Evolutionary conservation across 2,113 vertebrate genomes (phyloP).

Genomic region (Notarius lentiginosus): DNA sequence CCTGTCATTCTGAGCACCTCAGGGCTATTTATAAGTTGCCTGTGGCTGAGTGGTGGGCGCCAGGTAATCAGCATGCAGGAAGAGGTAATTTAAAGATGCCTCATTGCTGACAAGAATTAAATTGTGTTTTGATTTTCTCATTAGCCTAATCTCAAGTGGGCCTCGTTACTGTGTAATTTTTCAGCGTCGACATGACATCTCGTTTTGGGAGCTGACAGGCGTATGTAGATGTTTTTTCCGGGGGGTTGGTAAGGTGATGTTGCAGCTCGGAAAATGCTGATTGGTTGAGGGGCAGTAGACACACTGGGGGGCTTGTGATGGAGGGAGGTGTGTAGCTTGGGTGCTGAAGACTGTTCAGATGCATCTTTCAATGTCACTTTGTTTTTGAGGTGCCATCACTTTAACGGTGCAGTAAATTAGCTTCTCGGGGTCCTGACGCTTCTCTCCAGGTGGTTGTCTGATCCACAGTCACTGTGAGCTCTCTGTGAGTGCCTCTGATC

Average conservation of each 20-base stretch:
- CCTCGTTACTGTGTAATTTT: slow-evolving; percentile 80
- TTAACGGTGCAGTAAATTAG: slow-evolving; percentile 65
- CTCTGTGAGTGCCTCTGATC: slow-evolving; percentile 30
- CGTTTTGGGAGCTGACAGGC: slow-evolving; percentile 76
- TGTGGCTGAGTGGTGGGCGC: slow-evolving; percentile 70
- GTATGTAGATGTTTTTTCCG: slow-evolving; percentile 67
- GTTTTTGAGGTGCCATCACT: slow-evolving; percentile 67
- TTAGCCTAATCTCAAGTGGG: slow-evolving; percentile 82
- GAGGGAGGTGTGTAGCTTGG: slow-evolving; percentile 44
- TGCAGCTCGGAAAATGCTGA: slow-evolving; percentile 34
- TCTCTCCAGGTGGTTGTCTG: slow-evolving; percentile 53
- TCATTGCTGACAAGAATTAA: slow-evolving; percentile 80
- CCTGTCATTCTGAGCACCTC: slow-evolving; percentile 61
- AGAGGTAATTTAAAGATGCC: slow-evolving; percentile 78
- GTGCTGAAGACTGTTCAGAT: slow-evolving; percentile 56
- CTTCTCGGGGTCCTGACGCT: slow-evolving; percentile 56
- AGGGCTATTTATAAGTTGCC: slow-evolving; percentile 71
- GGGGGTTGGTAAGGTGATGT: slow-evolving; percentile 35
- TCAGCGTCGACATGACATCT: slow-evolving; percentile 70
- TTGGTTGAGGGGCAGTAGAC: slow-evolving; percentile 43
- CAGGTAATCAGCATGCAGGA: slow-evolving; percentile 76
- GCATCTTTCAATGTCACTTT: slow-evolving; percentile 72
- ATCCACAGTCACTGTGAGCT: slow-evolving; percentile 29
- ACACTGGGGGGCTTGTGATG: slow-evolving; percentile 39
- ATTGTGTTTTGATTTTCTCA: slow-evolving; percentile 88